phyloP scores from a whole-genome alignment of 1,140 invertebrate genomes.

The Bombus superbus region DNA sequence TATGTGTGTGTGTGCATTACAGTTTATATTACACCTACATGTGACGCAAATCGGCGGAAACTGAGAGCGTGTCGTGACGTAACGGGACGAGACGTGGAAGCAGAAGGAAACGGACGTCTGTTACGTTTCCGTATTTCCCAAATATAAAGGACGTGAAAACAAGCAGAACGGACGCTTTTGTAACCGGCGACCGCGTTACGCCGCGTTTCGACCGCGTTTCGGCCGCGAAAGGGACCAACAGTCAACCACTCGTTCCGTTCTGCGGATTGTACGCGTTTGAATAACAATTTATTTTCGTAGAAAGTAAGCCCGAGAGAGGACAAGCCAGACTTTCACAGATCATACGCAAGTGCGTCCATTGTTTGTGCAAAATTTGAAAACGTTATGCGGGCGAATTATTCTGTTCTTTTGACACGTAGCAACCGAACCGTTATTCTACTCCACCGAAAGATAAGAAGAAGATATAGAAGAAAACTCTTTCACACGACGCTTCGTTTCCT shows the following conservation, averaged over 20 bases:
- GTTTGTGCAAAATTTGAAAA: neutral
- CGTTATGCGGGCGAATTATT: neutral
- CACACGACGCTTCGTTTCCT: too few relatives aligned
- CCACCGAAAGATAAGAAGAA: too few relatives aligned
- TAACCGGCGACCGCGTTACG: conserved; percentile 1
- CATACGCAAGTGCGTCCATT: neutral
- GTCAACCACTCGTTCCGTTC: neutral
- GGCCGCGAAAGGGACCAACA: neutral
- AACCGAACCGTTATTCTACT: too few relatives aligned
- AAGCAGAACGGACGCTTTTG: conserved; percentile 1
- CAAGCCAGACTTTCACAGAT: neutral
- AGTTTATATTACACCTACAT: too few relatives aligned
- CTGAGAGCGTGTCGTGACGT: neutral
- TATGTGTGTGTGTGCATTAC: neutral
- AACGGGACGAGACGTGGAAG: conserved; percentile 5
- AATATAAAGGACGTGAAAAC: conserved; percentile 8
- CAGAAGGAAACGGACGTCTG: conserved; percentile 24
- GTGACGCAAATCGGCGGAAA: neutral
- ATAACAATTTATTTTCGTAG: neutral
- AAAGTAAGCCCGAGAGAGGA: neutral
- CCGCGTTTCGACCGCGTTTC: neutral
- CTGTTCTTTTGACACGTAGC: neutral
- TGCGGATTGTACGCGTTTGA: neutral
- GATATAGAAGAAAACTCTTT: too few relatives aligned
- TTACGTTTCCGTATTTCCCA: conserved; percentile 1